Base-by-base conservation (phyloP, 2,888 invertebrate genomes). In the Phyto melanocephala region DNA sequence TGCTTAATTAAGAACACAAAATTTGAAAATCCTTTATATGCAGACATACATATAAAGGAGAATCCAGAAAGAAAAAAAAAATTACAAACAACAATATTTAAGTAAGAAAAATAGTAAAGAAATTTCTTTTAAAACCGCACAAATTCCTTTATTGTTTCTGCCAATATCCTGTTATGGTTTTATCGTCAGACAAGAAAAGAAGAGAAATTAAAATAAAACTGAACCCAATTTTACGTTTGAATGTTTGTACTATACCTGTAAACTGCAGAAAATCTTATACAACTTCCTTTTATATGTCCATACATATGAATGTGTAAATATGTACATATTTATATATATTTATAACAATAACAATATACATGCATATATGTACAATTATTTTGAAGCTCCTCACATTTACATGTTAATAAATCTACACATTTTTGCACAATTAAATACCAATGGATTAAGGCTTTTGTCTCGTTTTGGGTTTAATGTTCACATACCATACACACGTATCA, bases 361-460 rank as follows among this genome's bases (percentile, higher is more conserved):
- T 47, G 10, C 17, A 17, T 63, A 33, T 63, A 13, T 24, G 13
- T 4, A 28, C 28, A 52, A 13, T 10, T n/a, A 52, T n/a, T n/a
- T n/a, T n/a, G n/a, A n/a, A 28, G 28, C 28, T 33, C 15, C 56
- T 33, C 35, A 56, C 17, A 5, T 20, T 4, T 52, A 54, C 40
- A 52, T 68, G 17, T 58, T 6, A 65, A 20, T 58, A 75, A 67
- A 50, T 52, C 42, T 58, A 42, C 50, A 68, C 50, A 68, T 62
- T 76, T 70, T 62, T 45, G 71, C 52, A 76, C 71, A 81, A 81
- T 75, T 72, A 81, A 81, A 71, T 76, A 71, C 45, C 62, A 47
- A 76, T 71, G 81, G 71, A 76, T 65, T 80, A 63, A 65, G 75
- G 56, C 50, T 40, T 54, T 75, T 63, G 54, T 74, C 42, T 45